A percentile compares a stretch with the other conserved stretches of the same genome.
phyloP scores from a whole-genome alignment of 2,113 vertebrate species.

The Euleptes europaea region DNA sequence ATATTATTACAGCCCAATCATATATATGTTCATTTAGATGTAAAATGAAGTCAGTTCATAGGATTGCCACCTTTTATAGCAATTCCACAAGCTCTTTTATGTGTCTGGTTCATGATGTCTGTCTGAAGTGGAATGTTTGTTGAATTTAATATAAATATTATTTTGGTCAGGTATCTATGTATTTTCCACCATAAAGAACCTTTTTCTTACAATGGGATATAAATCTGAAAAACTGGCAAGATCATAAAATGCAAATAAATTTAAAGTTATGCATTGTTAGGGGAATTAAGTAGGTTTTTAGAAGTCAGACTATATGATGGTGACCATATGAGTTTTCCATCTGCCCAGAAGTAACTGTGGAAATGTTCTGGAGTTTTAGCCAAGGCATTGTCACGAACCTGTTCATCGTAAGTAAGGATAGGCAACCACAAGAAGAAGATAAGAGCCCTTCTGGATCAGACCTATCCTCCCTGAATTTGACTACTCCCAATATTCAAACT shows the following conservation, averaged over 20 bases:
- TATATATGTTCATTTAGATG: neutral
- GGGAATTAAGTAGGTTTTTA: neutral
- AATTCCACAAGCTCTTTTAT: conserved; percentile 7
- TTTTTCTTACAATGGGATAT: neutral
- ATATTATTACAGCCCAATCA: neutral
- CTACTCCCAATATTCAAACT: too few relatives aligned
- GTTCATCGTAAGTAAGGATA: too few relatives aligned
- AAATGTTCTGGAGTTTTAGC: too few relatives aligned
- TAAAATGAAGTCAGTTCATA: neutral
- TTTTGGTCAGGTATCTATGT: too few relatives aligned
- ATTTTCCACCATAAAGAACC: neutral
- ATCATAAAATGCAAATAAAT: neutral
- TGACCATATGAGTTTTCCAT: too few relatives aligned
- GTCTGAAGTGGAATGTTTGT: neutral
- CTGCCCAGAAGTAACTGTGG: too few relatives aligned
- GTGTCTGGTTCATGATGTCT: fast-evolving
- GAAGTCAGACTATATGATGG: neutral
- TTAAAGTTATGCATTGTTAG: neutral
- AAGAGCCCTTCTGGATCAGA: too few relatives aligned
- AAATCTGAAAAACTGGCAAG: too few relatives aligned
- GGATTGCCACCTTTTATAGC: neutral
- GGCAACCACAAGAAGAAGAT: too few relatives aligned
- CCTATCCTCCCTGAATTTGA: too few relatives aligned
- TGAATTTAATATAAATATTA: fast-evolving
- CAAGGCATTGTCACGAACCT: too few relatives aligned